These are phyloP conservation scores for Eulemur macaco DNA, from an alignment of 2,113 vertebrate species.

Conservation along the genomic window DNA sequence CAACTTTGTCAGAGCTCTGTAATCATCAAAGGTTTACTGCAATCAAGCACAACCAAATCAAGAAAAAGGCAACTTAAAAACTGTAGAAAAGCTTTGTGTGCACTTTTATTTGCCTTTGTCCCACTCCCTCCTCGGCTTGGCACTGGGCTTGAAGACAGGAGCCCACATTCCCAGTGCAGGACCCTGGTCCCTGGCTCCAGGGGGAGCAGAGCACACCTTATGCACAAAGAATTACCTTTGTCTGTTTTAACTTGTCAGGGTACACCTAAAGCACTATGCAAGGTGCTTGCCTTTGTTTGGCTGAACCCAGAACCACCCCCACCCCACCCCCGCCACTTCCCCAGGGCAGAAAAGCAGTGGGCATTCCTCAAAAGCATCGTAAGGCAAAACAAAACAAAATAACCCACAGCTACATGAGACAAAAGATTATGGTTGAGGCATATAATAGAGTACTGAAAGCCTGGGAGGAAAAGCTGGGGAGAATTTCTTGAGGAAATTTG, in stretches of 20 bases:
- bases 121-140: not conserved
- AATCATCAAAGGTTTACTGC: not conserved
- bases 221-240: not conserved
- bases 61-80: not conserved
- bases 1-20: not conserved
- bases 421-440: not conserved
- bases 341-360: not conserved
- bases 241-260: not conserved
- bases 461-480: not conserved
- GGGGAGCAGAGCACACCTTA: not conserved
- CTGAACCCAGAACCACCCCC: not conserved
- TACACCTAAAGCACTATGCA: not conserved
- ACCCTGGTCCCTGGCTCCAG: not conserved
- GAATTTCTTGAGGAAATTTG: not conserved
- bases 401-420: not conserved
- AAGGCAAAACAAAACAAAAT: not conserved
- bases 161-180: not conserved
- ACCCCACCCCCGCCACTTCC: no score
- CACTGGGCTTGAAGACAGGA: not conserved
- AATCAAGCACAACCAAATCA: not conserved
- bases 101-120: not conserved
- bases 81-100: not conserved
- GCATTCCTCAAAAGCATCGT: not conserved
- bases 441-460: not conserved
- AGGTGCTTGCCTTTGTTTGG: not conserved